phyloP scores from a whole-genome alignment of 2,113 vertebrate species.

The Clarias batrachus region DNA sequence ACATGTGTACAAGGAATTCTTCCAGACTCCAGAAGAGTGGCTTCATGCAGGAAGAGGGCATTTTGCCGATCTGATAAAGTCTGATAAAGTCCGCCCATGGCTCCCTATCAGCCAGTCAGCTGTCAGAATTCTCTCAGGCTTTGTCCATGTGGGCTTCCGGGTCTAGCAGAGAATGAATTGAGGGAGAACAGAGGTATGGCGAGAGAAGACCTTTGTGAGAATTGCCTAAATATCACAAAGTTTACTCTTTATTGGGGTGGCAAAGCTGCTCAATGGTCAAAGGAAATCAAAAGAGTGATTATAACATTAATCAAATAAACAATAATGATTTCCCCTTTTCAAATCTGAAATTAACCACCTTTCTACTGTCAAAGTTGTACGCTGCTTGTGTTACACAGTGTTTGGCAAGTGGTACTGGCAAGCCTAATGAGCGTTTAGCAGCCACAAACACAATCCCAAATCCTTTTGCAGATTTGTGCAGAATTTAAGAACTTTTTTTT shows the following conservation, averaged over 20 bases:
- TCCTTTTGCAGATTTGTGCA: not conserved
- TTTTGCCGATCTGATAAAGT: not conserved
- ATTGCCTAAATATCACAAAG: not conserved
- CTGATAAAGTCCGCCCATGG: constrained; percentile 64
- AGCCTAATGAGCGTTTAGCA: not conserved
- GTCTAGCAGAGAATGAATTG: constrained; percentile 39
- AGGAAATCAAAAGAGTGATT: not conserved
- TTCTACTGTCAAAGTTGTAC: not conserved
- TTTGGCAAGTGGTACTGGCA: not conserved
- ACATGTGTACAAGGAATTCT: constrained; percentile 4
- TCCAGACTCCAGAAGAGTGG: constrained; percentile 42
- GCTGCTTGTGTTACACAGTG: not conserved
- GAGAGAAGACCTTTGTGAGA: not conserved
- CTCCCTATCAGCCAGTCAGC: constrained; percentile 43
- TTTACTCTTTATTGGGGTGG: not conserved
- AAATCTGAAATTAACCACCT: not conserved
- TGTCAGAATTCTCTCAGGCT: constrained; percentile 40
- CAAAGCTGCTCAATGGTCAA: not conserved
- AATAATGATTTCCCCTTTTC: not conserved
- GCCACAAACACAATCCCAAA: not conserved
- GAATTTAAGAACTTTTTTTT: not conserved
- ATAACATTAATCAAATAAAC: not conserved
- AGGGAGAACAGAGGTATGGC: not conserved
- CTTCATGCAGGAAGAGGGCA: constrained; percentile 66
- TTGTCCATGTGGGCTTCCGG: constrained; percentile 56